A percentile compares a stretch with the other conserved stretches of the same genome.
These are phyloP conservation scores for Heliconius ethilla DNA, from an alignment of 2,888 invertebrate genomes.

Conservation along the genomic window DNA sequence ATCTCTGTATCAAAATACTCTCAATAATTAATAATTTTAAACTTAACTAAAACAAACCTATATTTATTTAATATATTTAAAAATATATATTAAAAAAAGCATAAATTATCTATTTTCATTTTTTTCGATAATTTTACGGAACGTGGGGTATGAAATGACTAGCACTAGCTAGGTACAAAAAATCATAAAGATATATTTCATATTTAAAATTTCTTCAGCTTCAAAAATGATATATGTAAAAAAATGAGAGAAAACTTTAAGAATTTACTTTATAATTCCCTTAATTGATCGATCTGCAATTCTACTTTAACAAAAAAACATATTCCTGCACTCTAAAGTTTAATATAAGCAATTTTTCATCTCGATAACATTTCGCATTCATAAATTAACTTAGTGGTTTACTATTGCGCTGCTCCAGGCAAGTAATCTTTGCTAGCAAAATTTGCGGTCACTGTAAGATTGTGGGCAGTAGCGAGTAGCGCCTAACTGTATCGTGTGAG, in stretches of 20 bases:
- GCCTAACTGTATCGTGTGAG: conserved; percentile 1
- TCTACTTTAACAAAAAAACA: neutral
- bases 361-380: conserved; percentile 1
- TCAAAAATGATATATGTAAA: neutral
- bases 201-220: conserved; percentile 62
- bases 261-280: neutral
- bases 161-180: no score
- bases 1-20: no score
- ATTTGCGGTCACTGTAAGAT: conserved; percentile 7
- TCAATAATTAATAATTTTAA: no score
- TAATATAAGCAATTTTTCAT: conserved; percentile 7
- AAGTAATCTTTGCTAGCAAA: conserved; percentile 5
- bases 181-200: no score
- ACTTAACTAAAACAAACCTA: neutral
- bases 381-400: conserved; percentile 13
- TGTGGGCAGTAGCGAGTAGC: neutral
- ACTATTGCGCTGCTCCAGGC: conserved; percentile 6
- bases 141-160: no score
- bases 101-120: no score
- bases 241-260: neutral
- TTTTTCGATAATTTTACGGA: no score
- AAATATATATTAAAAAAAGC: no score
- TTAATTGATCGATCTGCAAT: conserved; percentile 8
- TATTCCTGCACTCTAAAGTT: neutral
- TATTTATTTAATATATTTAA: neutral